These are phyloP conservation scores for Ypsolopha scabrella DNA, from an alignment of 2,888 invertebrate genomes.

Conservation along the genomic window DNA sequence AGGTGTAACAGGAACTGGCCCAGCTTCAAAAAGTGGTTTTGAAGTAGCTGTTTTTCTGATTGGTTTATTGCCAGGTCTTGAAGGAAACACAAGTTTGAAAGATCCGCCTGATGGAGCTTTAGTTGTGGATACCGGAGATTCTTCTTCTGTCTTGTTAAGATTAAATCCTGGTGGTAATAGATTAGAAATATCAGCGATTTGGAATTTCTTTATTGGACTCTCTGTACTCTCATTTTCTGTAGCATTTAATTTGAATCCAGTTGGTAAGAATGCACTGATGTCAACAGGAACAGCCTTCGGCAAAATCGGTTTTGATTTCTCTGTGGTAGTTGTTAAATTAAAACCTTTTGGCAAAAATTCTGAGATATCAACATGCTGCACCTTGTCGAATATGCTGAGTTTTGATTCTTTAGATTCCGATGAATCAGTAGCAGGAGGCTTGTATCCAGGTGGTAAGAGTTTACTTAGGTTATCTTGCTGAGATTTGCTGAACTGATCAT, in stretches of 20 bases:
- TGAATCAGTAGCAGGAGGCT: constrained; percentile 42
- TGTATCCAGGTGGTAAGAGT: constrained; percentile 77
- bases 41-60: constrained; percentile 71
- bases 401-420: constrained; percentile 33
- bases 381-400: constrained; percentile 31
- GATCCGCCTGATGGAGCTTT: constrained; percentile 51
- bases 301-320: constrained; percentile 32
- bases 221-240: constrained; percentile 25
- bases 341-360: constrained; percentile 74
- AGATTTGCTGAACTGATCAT: constrained; percentile 53
- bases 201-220: constrained; percentile 26
- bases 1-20: constrained; percentile 64
- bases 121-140: constrained; percentile 26
- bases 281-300: constrained; percentile 44
- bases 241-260: constrained; percentile 61
- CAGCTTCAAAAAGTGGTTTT: constrained; percentile 46
- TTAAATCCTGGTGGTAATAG: constrained; percentile 71
- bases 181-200: constrained; percentile 27
- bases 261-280: constrained; percentile 74
- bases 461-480: constrained; percentile 70
- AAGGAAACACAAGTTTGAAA: constrained; percentile 83
- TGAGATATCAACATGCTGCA: constrained; percentile 57
- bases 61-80: constrained; percentile 77
- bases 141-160: constrained; percentile 24
- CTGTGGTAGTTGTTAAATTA: constrained; percentile 48